Evolutionary conservation across 1,140 invertebrate species (phyloP).

Genomic region (Drosophila sp.): DNA sequence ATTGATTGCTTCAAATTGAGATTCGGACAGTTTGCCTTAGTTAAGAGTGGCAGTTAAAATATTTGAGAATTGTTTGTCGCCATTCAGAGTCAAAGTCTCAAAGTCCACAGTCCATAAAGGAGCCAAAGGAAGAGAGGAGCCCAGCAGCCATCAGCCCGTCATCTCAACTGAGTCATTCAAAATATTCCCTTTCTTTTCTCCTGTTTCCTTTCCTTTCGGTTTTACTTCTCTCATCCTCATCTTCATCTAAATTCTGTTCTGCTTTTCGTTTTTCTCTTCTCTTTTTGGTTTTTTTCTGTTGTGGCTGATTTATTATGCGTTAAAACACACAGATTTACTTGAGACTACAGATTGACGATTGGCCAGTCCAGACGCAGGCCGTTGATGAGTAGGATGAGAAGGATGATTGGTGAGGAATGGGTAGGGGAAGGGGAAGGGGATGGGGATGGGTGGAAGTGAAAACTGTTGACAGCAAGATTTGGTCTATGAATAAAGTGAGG

Average conservation of each 20-base stretch:
- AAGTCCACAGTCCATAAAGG: slow-evolving; percentile 19
- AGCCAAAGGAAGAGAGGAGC: background rate
- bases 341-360: slow-evolving; percentile 19
- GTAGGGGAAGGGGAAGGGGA: slow-evolving; percentile 17
- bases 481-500: slow-evolving; percentile 18
- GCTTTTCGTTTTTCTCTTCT: background rate
- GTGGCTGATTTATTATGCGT: slow-evolving; percentile 78
- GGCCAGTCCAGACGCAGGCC: slow-evolving; percentile 8
- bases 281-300: slow-evolving; percentile 15
- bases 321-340: slow-evolving; percentile 75
- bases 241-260: background rate
- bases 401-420: background rate
- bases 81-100: background rate
- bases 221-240: background rate
- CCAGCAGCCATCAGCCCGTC: slow-evolving; percentile 26
- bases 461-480: slow-evolving; percentile 56
- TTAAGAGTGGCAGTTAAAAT: slow-evolving; percentile 68
- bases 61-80: slow-evolving; percentile 46
- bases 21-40: slow-evolving; percentile 18
- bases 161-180: slow-evolving; percentile 54
- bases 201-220: background rate
- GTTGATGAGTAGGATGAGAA: background rate
- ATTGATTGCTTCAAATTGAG: slow-evolving; percentile 78
- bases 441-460: slow-evolving; percentile 13
- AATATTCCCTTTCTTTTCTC: slow-evolving; percentile 22